Base-by-base conservation (phyloP, 2,113 vertebrate genomes). In the Heptranchias perlo region DNA sequence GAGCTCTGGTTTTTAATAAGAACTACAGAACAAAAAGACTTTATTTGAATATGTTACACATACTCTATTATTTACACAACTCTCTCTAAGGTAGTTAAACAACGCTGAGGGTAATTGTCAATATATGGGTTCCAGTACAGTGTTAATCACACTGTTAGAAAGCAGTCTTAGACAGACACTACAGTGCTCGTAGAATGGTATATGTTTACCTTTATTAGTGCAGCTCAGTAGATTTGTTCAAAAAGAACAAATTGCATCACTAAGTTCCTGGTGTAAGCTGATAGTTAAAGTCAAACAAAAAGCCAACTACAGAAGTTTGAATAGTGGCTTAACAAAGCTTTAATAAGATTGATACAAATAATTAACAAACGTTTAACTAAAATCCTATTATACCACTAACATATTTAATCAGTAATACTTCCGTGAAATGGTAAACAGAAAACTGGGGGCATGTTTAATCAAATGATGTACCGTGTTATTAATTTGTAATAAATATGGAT, bases 341-440 rank as follows among this genome's bases (percentile, higher is more conserved):
- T 92, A 61, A 61, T 92, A 61, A 92, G 89, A 18, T 92, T 35
- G 16, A 23, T 52, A 52, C 58, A 89, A 91, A 61, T 61, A 92
- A 92, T 92, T 62, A 92, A 92, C 89, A 92, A 11, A 3, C 18
- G 58, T 62, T 61, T 62, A 92, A 92, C 89, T 92, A 92, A 92
- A 62, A 62, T 62, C 58, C 5, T 39, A 92, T 39, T 92, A n/a
- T 92, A 18, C 13, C 58, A 16, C 54, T 92, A 69, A 69, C 69
- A 52, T 44, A 67, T 69, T 69, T 95, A 67, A 95, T 95, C 64
- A 47, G 44, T 39, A 95, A 67, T 23, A 25, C 10, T 47, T 65
- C 93, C 47, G 39, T 94, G 93, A 94, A 69, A 25, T 69, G 61
- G 39, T 47, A 95, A 95, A 95, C 93, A 95, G 39, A 54, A 89